A percentile compares a stretch with the other conserved stretches of the same genome.
Conservation (phyloP, 2,888 invertebrate genomes). For the Rutpela maculata region DNA sequence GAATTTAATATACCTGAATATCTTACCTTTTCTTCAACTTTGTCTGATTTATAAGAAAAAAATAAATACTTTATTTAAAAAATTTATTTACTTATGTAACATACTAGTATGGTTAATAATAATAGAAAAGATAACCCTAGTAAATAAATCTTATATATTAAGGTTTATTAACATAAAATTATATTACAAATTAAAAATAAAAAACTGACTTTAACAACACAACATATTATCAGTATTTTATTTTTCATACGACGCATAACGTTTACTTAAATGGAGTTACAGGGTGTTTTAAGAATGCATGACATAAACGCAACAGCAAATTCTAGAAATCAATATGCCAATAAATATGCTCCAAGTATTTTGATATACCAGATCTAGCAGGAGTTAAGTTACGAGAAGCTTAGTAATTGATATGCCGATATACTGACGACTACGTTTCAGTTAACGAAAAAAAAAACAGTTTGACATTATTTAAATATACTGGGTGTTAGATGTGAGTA, state of each 20-base stretch:
- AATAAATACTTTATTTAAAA: constrained; percentile 22
- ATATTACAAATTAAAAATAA: constrained; percentile 18
- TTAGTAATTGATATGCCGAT: no score
- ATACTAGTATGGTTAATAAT: constrained; percentile 15
- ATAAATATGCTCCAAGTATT: background rate
- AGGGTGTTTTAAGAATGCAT: background rate
- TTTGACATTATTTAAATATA: no score
- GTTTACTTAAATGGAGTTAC: background rate
- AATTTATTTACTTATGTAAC: constrained; percentile 24
- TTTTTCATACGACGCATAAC: background rate
- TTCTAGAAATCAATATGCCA: background rate
- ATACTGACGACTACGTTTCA: no score
- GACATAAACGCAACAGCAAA: background rate
- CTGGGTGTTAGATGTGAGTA: no score
- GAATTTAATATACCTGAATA: background rate
- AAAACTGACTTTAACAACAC: background rate
- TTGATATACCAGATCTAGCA: no score
- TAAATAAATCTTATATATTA: constrained; percentile 13
- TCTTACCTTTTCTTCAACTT: constrained; percentile 15
- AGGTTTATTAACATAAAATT: constrained; percentile 21
- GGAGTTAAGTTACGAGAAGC: no score
- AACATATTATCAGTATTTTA: background rate
- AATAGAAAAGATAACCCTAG: constrained; percentile 17
- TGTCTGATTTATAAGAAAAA: background rate
- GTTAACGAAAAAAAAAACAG: no score